A percentile compares a stretch with the other conserved stretches of the same genome.
Conservation (phyloP, 2,797 vertebrate genomes). For the Tapera naevia region DNA sequence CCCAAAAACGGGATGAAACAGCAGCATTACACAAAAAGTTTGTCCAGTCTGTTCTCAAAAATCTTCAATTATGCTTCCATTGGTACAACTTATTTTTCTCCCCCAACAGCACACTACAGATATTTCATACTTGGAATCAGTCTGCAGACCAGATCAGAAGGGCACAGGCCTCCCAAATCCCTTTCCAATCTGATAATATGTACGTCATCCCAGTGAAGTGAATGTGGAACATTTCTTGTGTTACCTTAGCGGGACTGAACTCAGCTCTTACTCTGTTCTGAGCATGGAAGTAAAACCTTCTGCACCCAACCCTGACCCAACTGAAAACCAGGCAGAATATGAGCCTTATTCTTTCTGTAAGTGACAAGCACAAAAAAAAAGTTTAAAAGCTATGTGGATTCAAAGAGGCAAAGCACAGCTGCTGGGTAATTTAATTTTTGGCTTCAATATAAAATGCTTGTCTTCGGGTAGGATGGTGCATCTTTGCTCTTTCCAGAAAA, state of each 20-base stretch:
- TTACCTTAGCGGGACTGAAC: background rate
- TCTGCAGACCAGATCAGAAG: background rate
- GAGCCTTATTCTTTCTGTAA: background rate
- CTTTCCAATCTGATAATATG: background rate
- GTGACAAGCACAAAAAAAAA: background rate
- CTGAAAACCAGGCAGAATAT: background rate
- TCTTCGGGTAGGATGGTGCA: background rate
- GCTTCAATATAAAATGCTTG: background rate
- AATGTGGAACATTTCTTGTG: background rate
- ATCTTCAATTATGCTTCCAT: background rate
- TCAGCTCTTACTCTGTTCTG: background rate
- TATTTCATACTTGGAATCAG: background rate
- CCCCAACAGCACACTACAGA: background rate
- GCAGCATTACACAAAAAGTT: background rate
- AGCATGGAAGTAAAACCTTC: background rate
- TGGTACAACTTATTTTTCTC: background rate
- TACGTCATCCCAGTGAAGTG: background rate
- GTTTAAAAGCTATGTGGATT: background rate
- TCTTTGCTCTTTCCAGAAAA: background rate
- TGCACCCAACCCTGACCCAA: background rate
- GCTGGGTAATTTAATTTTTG: background rate
- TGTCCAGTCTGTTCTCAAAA: background rate
- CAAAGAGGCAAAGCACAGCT: background rate
- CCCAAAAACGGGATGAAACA: background rate
- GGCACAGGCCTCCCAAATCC: background rate